These are phyloP conservation scores for Volucella inflata DNA, from an alignment of 2,888 invertebrate genomes.

Conservation along the genomic window DNA sequence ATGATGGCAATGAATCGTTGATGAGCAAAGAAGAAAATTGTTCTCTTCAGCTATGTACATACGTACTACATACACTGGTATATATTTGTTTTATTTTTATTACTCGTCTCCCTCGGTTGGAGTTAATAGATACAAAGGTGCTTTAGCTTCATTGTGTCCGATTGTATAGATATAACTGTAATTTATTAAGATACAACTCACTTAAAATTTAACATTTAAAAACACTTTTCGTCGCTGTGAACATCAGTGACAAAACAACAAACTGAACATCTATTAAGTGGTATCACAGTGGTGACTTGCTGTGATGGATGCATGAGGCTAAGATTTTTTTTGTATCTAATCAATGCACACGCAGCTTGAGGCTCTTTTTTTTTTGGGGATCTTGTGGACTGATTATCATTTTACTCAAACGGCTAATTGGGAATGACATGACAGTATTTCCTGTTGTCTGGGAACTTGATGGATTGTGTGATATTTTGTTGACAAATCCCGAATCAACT, in stretches of 20 bases:
- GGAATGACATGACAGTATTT: constrained; percentile 18
- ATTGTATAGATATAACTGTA: background rate
- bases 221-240: background rate
- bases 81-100: no score
- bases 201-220: constrained; percentile 6
- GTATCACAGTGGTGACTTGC: background rate
- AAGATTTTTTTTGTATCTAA: background rate
- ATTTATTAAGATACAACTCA: constrained; percentile 22
- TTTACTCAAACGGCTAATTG: background rate
- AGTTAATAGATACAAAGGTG: constrained; percentile 23
- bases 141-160: background rate
- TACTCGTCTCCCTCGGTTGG: no score
- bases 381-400: constrained; percentile 4
- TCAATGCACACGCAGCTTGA: background rate
- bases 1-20: constrained; percentile 75
- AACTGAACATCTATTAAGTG: constrained; percentile 5
- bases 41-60: background rate
- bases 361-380: background rate
- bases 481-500: constrained; percentile 5
- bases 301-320: constrained; percentile 20
- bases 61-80: no score
- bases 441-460: background rate
- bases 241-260: background rate
- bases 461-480: constrained; percentile 28
- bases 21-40: constrained; percentile 47